These are phyloP conservation scores for Polydrusus tereticollis DNA, from an alignment of 2,888 invertebrate genomes.

Conservation along the genomic window DNA sequence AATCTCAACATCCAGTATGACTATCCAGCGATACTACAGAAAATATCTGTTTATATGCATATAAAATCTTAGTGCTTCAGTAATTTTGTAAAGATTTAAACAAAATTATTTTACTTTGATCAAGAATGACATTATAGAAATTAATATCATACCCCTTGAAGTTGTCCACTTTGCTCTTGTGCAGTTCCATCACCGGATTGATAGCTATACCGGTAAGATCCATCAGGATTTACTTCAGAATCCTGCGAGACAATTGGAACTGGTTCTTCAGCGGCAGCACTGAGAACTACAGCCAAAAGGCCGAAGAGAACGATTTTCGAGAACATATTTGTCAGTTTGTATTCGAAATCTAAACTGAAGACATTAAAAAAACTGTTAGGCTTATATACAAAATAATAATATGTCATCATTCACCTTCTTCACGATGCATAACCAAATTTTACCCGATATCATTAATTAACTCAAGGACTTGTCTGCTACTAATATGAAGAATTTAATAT, in stretches of 20 bases:
- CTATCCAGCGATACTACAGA: too few relatives aligned
- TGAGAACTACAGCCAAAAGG: slow-evolving; percentile 16
- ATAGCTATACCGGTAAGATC: slow-evolving; percentile 65
- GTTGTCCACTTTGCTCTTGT: slow-evolving; percentile 71
- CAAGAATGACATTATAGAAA: too few relatives aligned
- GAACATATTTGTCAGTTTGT: not conserved
- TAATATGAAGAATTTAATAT: not conserved
- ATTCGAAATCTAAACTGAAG: not conserved
- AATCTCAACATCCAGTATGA: too few relatives aligned
- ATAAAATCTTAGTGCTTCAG: too few relatives aligned
- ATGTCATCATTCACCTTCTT: not conserved
- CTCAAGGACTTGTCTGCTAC: not conserved
- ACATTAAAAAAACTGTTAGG: not conserved
- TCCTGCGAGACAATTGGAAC: slow-evolving; percentile 31
- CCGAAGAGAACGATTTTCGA: slow-evolving; percentile 20
- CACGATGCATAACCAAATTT: slow-evolving; percentile 3
- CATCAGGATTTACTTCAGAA: slow-evolving; percentile 18
- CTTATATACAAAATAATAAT: slow-evolving; percentile 16
- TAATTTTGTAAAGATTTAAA: too few relatives aligned
- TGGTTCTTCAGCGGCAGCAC: slow-evolving; percentile 17
- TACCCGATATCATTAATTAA: not conserved
- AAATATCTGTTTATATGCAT: too few relatives aligned
- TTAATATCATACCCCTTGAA: not conserved
- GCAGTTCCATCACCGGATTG: slow-evolving; percentile 74
- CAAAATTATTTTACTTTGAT: too few relatives aligned